Conservation (phyloP, 1,140 invertebrate genomes). For the Tetramorium alpestre region DNA sequence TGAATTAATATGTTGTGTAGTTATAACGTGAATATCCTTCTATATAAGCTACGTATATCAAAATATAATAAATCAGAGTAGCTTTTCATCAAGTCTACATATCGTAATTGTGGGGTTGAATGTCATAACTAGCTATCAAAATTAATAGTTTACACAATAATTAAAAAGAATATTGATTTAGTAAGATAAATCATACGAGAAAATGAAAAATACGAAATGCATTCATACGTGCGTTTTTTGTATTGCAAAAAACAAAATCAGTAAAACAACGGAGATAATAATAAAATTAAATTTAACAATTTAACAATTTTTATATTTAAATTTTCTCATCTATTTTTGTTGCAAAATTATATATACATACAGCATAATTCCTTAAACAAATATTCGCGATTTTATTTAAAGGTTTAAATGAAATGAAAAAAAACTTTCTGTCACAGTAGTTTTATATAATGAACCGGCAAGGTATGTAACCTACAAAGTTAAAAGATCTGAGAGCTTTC, state of each 20-base stretch:
- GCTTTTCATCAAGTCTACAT: background rate
- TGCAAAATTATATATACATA: background rate
- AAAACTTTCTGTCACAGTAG: background rate
- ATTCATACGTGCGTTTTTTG: background rate
- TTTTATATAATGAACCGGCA: background rate
- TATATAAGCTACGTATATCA: background rate
- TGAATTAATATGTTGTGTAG: slow-evolving; percentile 9
- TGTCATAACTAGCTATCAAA: background rate
- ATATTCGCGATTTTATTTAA: slow-evolving; percentile 12
- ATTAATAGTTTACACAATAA: slow-evolving; percentile 1
- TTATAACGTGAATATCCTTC: background rate
- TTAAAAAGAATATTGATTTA: background rate
- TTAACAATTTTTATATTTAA: background rate
- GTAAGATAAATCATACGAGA: background rate
- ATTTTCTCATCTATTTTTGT: background rate
- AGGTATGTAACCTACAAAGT: background rate
- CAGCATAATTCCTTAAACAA: background rate
- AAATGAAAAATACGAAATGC: background rate
- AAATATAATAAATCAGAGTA: background rate
- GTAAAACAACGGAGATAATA: background rate
- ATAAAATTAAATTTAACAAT: background rate
- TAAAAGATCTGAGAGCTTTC: background rate
- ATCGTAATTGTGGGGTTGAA: background rate
- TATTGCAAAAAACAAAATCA: background rate
- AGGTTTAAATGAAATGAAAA: background rate